Evolutionary conservation across 2,797 vertebrate species (phyloP), one percentile per base, ranked within the genome.

Genomic region (Lagocephalus sceleratus): DNA sequence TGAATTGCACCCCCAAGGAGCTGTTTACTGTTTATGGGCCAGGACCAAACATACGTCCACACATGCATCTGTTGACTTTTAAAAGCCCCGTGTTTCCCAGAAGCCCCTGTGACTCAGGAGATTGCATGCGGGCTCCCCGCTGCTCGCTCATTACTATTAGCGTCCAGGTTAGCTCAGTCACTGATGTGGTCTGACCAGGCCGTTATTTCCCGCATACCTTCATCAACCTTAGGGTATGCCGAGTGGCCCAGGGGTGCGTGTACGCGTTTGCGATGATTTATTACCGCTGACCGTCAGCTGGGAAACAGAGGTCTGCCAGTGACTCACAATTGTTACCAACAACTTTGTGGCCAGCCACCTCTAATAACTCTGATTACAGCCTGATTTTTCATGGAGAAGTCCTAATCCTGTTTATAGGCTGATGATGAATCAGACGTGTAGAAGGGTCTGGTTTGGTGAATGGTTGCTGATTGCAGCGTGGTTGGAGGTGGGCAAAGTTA

Each of bases 31-130:
- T 85, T 87, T 85, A 86, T 51, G 66, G 86, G 77, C 67, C 61
- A 63, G 55, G 45, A 62, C 73, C 71, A 78, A 82, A 81, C 77
- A 80, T 60, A 73, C 57, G 61, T 72, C 56, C 3, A 25, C 57
- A 55, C 56, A 72, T 73, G 77, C 84, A 89, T 89, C 85, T 87
- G 85, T 81, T 84, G 78, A 80, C 74, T 85, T 85, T 83, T 83
- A 84, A 83, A 84, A 38, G 52, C 66, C 60, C 54, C 46, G 69
- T 47, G 66, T 77, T 90, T 90, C 87, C 88, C 88, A 88, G 86
- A 86, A 90, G 76, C 81, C 52, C 53, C 64, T 55, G 62, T 84
- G 84, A 88, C 75, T 90, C 83, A 90, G 71, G 71, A 76, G 67
- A 71, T 57, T 79, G 66, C 66, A 81, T 54, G 48, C 57, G 25